Base-by-base conservation (phyloP, 1,140 invertebrate genomes). In the Helicoverpa zea region DNA sequence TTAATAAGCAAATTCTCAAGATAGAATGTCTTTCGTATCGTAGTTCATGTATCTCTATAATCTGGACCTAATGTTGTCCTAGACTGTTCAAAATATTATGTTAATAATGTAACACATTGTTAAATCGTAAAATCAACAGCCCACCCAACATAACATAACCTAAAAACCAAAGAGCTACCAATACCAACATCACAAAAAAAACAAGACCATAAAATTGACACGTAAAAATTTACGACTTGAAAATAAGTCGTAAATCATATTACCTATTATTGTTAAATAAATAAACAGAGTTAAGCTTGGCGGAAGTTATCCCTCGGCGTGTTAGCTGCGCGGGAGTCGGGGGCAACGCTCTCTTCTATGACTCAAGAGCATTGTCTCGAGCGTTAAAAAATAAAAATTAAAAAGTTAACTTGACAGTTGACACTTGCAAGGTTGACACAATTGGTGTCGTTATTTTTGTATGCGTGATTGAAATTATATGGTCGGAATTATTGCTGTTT, bases 301-400 rank as follows among this genome's bases (percentile, higher is more conserved):
- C 76, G 81, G 79, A 82, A 78, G 73, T 70, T 51, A 81, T 82
- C 14, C 76, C 72, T 59, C 80, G 80, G 82, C 84, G 85, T 87
- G 35, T 80, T 84, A 81, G 3, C 81, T 84, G 85, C 85, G 88
- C 89, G 87, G 89, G 90, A 91, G 90, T 85, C 86, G 89, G 73
- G 90, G 86, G 83, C 90, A 89, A 86, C 77, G 89, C 23, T 86
- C 90, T 83, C 80, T 80, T 66, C 77, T 85, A 64, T 88, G 86
- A 88, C 78, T 89, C 84, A 79, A 86, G 73, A 77, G 43, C 79
- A 86, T 88, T 88, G 84, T 88, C 68, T 79, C 52, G 23, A 10
- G 59, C 14, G 72, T 61, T 76, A 76, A 76, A 76, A 76, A 76
- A 64, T 70, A 73, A 43, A 56, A 78, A 79, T 68, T 79, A 79